Percentiles rank a stretch among this genome's conserved stretches.
Conservation (phyloP, 2,113 vertebrate genomes). For the Pterocles burchelli region DNA sequence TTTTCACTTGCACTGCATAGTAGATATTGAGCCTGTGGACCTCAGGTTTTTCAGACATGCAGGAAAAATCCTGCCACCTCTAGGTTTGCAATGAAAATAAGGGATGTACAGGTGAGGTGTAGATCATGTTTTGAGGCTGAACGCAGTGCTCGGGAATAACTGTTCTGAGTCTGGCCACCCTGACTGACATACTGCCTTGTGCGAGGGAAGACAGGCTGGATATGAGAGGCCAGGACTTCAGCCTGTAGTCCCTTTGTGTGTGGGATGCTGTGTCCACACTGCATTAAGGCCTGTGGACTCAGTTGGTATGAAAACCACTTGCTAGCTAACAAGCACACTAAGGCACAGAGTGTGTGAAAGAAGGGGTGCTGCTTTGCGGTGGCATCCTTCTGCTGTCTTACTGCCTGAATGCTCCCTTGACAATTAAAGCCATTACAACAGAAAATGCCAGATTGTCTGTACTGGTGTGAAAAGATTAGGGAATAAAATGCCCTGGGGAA, state of each 20-base stretch:
- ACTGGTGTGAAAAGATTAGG: not conserved
- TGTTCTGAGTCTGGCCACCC: not conserved
- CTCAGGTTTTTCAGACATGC: rapidly evolving
- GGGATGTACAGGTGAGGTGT: not conserved
- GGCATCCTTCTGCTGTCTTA: not conserved
- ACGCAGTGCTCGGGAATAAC: not conserved
- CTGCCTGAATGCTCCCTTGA: not conserved
- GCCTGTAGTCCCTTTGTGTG: not conserved
- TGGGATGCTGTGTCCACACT: not conserved
- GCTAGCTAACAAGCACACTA: not conserved
- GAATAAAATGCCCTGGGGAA: not conserved
- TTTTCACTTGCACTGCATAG: not conserved
- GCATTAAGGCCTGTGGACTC: not conserved
- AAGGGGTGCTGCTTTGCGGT: not conserved
- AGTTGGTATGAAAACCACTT: not conserved
- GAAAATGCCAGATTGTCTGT: not conserved
- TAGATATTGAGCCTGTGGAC: not conserved
- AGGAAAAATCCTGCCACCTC: not conserved
- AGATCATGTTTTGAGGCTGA: not conserved
- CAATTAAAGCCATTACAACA: not conserved
- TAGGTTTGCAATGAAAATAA: not conserved
- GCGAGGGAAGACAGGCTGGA: not conserved
- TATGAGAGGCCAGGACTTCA: not conserved
- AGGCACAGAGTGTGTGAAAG: not conserved
- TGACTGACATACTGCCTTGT: not conserved